A percentile compares a stretch with the other conserved stretches of the same genome.
Evolutionary conservation across 2,888 invertebrate genomes (phyloP).

Genomic region (Eugnorisma glareosa): DNA sequence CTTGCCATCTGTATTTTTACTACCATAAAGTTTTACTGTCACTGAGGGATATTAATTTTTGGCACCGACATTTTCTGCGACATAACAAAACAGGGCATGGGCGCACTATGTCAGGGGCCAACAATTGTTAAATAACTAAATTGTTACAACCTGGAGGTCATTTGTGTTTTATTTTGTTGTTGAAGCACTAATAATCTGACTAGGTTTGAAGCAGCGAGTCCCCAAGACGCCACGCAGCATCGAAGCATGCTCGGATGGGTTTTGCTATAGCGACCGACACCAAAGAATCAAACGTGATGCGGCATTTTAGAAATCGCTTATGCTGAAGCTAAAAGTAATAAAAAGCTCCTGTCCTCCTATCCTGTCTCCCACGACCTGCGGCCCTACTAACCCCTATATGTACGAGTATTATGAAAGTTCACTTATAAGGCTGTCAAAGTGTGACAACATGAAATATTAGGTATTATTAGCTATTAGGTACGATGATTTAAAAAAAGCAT

Average conservation of each 20-base stretch:
- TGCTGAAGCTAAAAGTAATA: neutral
- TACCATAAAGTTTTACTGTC: neutral
- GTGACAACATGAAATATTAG: neutral
- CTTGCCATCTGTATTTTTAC: neutral
- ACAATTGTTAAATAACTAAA: neutral
- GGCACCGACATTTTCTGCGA: neutral
- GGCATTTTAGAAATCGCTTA: neutral
- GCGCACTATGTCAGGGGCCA: neutral
- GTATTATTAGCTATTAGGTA: conserved; percentile 2
- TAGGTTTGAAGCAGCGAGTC: neutral
- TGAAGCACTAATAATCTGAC: neutral
- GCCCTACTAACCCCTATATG: neutral
- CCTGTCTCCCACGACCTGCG: neutral
- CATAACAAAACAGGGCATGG: neutral
- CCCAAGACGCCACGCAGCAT: neutral
- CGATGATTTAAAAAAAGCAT: conserved; percentile 23
- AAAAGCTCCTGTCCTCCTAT: too few species aligned
- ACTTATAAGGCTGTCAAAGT: neutral
- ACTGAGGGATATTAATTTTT: neutral
- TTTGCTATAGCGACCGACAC: neutral
- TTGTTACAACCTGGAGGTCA: neutral
- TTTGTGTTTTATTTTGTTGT: neutral
- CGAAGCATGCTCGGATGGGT: neutral
- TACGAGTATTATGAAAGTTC: neutral
- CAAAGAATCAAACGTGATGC: neutral